Evolutionary conservation across 2,113 vertebrate genomes (phyloP), one percentile per base, ranked within the genome.

Genomic region (Tenrec ecaudatus): DNA sequence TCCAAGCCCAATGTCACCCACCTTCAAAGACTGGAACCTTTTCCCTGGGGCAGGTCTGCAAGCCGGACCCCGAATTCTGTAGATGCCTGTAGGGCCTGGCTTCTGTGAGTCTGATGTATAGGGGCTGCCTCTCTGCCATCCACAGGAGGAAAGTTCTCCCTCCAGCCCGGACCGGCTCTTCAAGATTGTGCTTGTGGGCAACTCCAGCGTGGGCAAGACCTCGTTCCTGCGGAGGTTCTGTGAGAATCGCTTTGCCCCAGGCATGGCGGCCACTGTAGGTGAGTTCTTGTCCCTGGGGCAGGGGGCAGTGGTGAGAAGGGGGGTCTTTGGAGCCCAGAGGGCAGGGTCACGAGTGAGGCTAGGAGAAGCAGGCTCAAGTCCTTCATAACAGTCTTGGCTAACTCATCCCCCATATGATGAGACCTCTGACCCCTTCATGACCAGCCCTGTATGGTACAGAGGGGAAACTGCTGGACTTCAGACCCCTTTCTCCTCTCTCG

Each of bases 181-280:
- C 96, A 99, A 99, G 97, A 98, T 99, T 1, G 98, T 99, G 89
- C 96, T 99, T 79, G 98, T 99, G 76, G 99, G 99, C 19, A 99
- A 99, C 96, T 99, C 99, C 0, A 98, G 98, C 0, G 99, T 99
- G 77, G 99, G 99, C 64, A 99, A 99, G 98, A 99, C 99, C 0
- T 99, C 99, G 4, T 98, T 99, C 89, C 97, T 99, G 25, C 98
- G 98, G 94, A 97, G 98, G 92, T 98, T 99, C 97, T 99, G 99
- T 47, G 99, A 99, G 84, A 98, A 98, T 58, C 95, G 33, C 31
- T 99, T 99, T 97, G 98, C 97, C 77, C 95, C 98, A 0, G 97
- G 98, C 91, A 98, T 98, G 43, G 97, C 98, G 38, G 99, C 99
- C 90, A 99, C 99, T 81, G 98, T 99, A 94, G 99, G 99, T 99